Evolutionary conservation across 2,113 vertebrate species (phyloP).

Genomic region (Catharus fuscescens): DNA sequence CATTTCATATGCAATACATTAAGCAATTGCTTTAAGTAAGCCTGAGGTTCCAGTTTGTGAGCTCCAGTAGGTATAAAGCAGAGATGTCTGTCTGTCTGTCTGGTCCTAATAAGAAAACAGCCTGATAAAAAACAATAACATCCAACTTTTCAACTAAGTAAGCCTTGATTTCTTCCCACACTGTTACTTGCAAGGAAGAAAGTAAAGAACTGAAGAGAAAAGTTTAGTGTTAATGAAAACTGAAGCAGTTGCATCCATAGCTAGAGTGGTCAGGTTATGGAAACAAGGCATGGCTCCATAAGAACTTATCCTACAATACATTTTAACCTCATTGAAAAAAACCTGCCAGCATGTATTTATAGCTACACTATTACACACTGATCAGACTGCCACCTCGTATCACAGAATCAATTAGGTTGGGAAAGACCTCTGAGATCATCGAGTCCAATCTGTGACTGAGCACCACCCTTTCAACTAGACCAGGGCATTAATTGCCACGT

Average conservation of each 20-base stretch:
- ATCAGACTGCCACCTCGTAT: not conserved
- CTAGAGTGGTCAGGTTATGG: fast-evolving
- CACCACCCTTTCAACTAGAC: not conserved
- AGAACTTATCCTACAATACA: not conserved
- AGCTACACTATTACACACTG: not conserved
- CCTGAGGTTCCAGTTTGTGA: not conserved
- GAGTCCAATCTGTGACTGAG: not conserved
- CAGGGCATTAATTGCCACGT: not conserved
- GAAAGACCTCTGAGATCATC: not conserved
- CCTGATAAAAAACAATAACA: not conserved
- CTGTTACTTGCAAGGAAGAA: not conserved
- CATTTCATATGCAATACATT: not conserved
- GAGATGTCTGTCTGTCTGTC: not conserved
- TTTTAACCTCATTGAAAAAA: not conserved
- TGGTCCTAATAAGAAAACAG: not conserved
- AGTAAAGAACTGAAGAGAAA: not conserved
- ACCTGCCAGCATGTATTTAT: not conserved
- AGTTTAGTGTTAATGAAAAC: not conserved
- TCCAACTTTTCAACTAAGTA: not conserved
- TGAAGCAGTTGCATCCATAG: not conserved
- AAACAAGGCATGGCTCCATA: fast-evolving
- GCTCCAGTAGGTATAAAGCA: not conserved
- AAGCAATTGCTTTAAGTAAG: not conserved
- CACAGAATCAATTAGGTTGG: not conserved
- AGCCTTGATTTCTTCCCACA: not conserved